Conservation (phyloP, 2,113 vertebrate genomes). For the Lampris megalopsis region DNA sequence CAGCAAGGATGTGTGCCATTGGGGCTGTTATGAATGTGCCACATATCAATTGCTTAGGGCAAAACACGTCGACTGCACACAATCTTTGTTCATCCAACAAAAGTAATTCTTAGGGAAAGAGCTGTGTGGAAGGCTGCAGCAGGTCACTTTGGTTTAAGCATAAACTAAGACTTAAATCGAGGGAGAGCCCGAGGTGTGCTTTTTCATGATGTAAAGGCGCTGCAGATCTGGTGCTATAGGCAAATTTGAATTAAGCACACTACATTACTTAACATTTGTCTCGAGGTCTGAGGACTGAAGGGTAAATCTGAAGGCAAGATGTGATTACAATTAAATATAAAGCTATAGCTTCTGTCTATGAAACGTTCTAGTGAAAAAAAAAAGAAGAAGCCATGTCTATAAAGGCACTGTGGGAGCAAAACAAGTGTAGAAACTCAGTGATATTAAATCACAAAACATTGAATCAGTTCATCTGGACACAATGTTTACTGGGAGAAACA, state of each 20-base stretch:
- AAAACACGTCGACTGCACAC: slow-evolving; percentile 22
- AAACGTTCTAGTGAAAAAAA: not conserved
- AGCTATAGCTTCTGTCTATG: not conserved
- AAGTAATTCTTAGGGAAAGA: not conserved
- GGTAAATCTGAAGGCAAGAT: not conserved
- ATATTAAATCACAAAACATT: too few species aligned
- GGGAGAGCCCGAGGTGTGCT: not conserved
- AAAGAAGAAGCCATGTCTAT: not conserved
- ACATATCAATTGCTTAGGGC: slow-evolving; percentile 38
- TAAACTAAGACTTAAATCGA: not conserved
- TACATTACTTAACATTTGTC: slow-evolving; percentile 9
- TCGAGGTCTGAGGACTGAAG: not conserved
- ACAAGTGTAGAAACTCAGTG: too few species aligned
- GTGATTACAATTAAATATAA: not conserved
- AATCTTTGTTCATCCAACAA: slow-evolving; percentile 5
- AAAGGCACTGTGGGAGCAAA: slow-evolving; percentile 2
- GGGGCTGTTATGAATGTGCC: not conserved
- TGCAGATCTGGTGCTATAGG: not conserved
- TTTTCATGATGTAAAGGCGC: not conserved
- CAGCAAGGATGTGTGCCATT: slow-evolving; percentile 10
- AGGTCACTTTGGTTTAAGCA: not conserved
- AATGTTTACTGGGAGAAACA: too few species aligned
- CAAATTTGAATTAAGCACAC: not conserved
- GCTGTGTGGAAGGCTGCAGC: slow-evolving; percentile 3
- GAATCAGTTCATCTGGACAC: too few species aligned